These are phyloP conservation scores for Axea sp. DNA, from an alignment of 2,888 invertebrate species.

Conservation along the genomic window DNA sequence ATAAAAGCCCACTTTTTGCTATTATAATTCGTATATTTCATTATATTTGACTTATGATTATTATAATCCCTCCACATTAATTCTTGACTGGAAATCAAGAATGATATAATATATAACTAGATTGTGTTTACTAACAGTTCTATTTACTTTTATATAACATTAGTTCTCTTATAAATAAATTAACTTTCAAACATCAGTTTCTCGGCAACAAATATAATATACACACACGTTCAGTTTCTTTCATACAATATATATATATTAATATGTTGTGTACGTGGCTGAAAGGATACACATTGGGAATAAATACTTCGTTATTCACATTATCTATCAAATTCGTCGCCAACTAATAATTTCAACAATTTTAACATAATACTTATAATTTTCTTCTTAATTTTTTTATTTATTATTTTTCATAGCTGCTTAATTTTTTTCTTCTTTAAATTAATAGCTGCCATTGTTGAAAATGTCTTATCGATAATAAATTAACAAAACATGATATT, in stretches of 20 bases:
- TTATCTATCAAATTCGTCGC: slow-evolving; percentile 41
- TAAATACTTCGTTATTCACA: slow-evolving; percentile 57
- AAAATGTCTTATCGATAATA: neutral
- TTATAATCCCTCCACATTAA: slow-evolving; percentile 56
- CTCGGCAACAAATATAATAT: slow-evolving; percentile 46
- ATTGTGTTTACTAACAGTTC: slow-evolving; percentile 54
- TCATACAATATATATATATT: slow-evolving; percentile 35
- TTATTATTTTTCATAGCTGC: slow-evolving; percentile 4
- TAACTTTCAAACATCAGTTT: slow-evolving; percentile 46
- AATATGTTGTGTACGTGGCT: slow-evolving; percentile 46
- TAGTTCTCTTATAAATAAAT: slow-evolving; percentile 56
- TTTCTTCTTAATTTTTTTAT: slow-evolving; percentile 4
- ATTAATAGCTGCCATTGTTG: slow-evolving; percentile 10
- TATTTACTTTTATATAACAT: slow-evolving; percentile 57
- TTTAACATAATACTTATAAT: slow-evolving; percentile 43
- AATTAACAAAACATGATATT: slow-evolving; percentile 23
- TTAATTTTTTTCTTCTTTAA: slow-evolving; percentile 1
- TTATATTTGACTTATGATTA: slow-evolving; percentile 58
- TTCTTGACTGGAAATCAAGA: slow-evolving; percentile 48
- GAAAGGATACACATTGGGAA: slow-evolving; percentile 50
- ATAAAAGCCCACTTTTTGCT: slow-evolving; percentile 9
- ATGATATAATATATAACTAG: slow-evolving; percentile 56
- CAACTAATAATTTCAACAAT: slow-evolving; percentile 55
- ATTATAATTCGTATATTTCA: slow-evolving; percentile 58
- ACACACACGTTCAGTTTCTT: slow-evolving; percentile 17